phyloP scores from a whole-genome alignment of 2,797 vertebrate species.

The Phylloscopus collybita region DNA sequence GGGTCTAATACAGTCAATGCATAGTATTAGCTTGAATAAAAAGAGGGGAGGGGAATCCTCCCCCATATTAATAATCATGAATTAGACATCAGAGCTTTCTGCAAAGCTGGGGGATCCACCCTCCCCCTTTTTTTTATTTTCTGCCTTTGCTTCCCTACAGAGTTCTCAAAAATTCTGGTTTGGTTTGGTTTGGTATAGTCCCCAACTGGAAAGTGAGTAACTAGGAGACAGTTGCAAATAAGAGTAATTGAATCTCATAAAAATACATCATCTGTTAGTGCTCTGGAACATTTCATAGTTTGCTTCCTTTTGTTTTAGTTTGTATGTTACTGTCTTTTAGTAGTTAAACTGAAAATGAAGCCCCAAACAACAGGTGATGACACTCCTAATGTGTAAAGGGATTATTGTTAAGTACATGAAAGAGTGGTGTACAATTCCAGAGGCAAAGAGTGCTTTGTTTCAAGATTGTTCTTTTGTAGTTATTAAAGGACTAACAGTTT shows the following conservation, averaged over 20 bases:
- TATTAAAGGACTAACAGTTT: neutral
- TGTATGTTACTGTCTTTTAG: neutral
- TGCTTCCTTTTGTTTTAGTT: neutral
- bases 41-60: neutral
- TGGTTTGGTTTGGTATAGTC: neutral
- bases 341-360: neutral
- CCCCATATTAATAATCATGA: neutral
- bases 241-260: neutral
- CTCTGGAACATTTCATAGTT: neutral
- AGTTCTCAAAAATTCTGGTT: neutral
- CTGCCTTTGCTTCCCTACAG: neutral
- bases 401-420: neutral
- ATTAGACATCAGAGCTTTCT: neutral
- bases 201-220: neutral
- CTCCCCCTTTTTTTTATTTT: fast-evolving
- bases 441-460: neutral
- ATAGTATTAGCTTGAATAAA: neutral
- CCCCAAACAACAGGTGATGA: neutral
- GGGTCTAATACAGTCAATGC: neutral
- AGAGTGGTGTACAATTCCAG: neutral
- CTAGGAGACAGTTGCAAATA: neutral
- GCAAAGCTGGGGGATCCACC: neutral
- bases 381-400: neutral
- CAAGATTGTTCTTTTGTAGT: neutral
- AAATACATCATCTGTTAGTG: neutral